Evolutionary conservation across 2,888 invertebrate genomes (phyloP).

Genomic region (Eubasilissa splendida): DNA sequence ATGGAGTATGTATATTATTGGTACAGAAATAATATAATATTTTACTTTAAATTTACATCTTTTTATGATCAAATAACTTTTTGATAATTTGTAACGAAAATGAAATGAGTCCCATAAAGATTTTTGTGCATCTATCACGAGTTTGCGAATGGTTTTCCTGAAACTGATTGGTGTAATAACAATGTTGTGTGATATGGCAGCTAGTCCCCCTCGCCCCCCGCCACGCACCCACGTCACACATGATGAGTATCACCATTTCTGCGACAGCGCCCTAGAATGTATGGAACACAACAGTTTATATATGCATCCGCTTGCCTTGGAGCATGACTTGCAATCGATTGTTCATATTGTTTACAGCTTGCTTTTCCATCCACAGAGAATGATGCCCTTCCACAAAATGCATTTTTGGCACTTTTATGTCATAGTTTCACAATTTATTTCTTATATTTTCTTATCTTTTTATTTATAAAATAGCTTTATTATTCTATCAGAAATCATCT

Average conservation of each 20-base stretch:
- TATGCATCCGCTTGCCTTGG: slow-evolving; percentile 21
- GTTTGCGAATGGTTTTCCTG: too few relatives aligned
- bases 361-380: slow-evolving; percentile 19
- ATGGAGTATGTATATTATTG: too few relatives aligned
- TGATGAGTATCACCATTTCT: slow-evolving; percentile 86
- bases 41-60: too few relatives aligned
- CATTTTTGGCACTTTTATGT: slow-evolving; percentile 11
- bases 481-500: too few relatives aligned
- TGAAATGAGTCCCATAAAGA: too few relatives aligned
- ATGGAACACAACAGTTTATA: slow-evolving; percentile 62
- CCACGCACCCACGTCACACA: slow-evolving; percentile 75
- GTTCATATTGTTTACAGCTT: slow-evolving; percentile 19
- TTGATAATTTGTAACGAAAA: too few relatives aligned
- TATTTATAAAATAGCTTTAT: too few relatives aligned
- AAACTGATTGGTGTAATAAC: slow-evolving; percentile 4
- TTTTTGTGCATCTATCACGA: too few relatives aligned
- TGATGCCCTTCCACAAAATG: not conserved
- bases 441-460: too few relatives aligned
- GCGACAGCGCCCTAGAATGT: slow-evolving; percentile 87
- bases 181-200: slow-evolving; percentile 45
- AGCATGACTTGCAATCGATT: slow-evolving; percentile 7
- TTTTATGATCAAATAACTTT: too few relatives aligned
- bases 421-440: too few relatives aligned
- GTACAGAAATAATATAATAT: too few relatives aligned
- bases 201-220: slow-evolving; percentile 67